Conservation (phyloP, 1,140 invertebrate genomes). For the Neodiprion fabricii region DNA sequence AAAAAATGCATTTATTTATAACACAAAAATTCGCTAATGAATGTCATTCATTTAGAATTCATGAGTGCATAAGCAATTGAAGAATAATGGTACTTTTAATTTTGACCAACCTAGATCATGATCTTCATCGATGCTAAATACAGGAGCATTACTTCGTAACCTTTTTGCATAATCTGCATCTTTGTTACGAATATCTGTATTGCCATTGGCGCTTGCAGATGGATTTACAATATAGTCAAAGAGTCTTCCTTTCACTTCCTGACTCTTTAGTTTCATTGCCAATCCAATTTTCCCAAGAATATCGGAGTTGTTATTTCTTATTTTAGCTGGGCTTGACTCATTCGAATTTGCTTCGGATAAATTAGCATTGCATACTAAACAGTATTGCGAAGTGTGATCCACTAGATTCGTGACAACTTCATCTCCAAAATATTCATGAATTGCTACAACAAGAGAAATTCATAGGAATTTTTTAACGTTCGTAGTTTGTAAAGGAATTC, state of each 20-base stretch:
- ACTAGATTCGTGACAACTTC: conserved; percentile 80
- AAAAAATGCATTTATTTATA: conserved; percentile 17
- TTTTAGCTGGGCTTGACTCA: conserved; percentile 49
- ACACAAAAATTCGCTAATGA: conserved; percentile 11
- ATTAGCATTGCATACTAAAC: conserved; percentile 79
- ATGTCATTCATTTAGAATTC: not conserved
- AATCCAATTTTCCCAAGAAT: conserved; percentile 79
- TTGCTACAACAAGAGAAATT: conserved; percentile 60
- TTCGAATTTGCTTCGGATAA: conserved; percentile 59
- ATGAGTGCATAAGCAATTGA: not conserved
- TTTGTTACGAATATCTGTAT: conserved; percentile 78
- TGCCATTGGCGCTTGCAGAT: conserved; percentile 62
- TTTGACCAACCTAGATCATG: conserved; percentile 66
- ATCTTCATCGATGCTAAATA: conserved; percentile 96
- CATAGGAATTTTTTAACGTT: not conserved
- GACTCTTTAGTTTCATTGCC: conserved; percentile 88
- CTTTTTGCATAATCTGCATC: conserved; percentile 79
- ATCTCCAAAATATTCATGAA: conserved; percentile 85
- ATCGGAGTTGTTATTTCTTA: conserved; percentile 64
- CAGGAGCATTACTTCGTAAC: conserved; percentile 88
- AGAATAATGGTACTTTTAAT: conserved; percentile 13
- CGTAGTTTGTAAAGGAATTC: too few relatives aligned
- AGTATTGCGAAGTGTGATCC: conserved; percentile 80
- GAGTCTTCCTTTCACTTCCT: conserved; percentile 91
- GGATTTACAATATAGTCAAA: conserved; percentile 94